Conservation (phyloP, 2,888 invertebrate genomes). For the Tinea pellionella region DNA sequence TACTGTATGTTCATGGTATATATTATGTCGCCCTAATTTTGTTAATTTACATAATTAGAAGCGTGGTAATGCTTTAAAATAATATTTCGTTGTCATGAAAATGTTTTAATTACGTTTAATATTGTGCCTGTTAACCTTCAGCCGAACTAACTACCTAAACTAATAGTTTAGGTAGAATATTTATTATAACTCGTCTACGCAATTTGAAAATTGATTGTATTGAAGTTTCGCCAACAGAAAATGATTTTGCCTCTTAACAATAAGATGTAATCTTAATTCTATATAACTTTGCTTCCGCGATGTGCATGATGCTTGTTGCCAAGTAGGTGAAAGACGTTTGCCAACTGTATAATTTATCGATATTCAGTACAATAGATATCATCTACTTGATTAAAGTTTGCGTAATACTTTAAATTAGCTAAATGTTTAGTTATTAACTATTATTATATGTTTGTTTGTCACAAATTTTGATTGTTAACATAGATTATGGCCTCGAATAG, state of each 20-base stretch:
- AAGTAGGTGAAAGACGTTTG: constrained; percentile 7
- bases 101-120: not conserved
- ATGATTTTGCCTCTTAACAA: not conserved
- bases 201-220: not conserved
- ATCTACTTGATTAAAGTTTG: not conserved
- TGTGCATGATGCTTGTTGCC: not conserved
- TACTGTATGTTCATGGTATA: not conserved
- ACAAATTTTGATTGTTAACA: too few species aligned
- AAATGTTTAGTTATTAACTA: too few species aligned
- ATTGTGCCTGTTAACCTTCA: not conserved
- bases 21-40: not conserved
- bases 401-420: not conserved
- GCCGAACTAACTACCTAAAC: too few species aligned
- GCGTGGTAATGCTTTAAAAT: not conserved
- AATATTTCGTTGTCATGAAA: not conserved
- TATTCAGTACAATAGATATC: not conserved
- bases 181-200: not conserved
- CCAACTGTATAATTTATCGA: constrained; percentile 1
- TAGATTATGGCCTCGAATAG: too few species aligned
- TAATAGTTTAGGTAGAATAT: too few species aligned
- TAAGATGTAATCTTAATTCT: not conserved
- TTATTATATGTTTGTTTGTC: not conserved
- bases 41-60: constrained; percentile 1
- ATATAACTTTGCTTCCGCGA: not conserved
- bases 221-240: not conserved